A percentile compares a stretch with the other conserved stretches of the same genome.
These are phyloP conservation scores for Hypercompe scribonia DNA, from an alignment of 2,888 invertebrate genomes.

Conservation along the genomic window DNA sequence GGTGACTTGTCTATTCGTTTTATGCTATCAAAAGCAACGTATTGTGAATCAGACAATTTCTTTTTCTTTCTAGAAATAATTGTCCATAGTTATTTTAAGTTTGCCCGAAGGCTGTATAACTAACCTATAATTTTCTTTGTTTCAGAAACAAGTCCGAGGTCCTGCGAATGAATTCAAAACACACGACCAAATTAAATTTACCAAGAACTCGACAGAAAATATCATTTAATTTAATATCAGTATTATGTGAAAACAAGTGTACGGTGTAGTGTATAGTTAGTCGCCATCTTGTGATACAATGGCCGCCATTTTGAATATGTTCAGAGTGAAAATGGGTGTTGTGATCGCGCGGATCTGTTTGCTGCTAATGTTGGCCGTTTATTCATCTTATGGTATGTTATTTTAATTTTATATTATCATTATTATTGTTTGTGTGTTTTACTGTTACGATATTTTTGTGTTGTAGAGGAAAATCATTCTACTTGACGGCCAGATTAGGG, in stretches of 20 bases:
- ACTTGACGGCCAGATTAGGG: too few relatives aligned
- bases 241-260: slow-evolving; percentile 79
- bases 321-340: slow-evolving; percentile 62
- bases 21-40: too few relatives aligned
- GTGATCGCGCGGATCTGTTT: slow-evolving; percentile 64
- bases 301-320: slow-evolving; percentile 73
- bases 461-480: too few relatives aligned
- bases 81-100: neutral
- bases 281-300: slow-evolving; percentile 69
- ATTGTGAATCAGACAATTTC: too few relatives aligned
- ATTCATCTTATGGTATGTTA: slow-evolving; percentile 79
- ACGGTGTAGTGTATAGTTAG: slow-evolving; percentile 64
- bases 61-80: too few relatives aligned
- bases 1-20: too few relatives aligned
- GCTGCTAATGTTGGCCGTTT: slow-evolving; percentile 73
- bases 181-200: slow-evolving; percentile 33
- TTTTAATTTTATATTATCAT: slow-evolving; percentile 5
- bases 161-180: slow-evolving; percentile 73
- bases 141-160: slow-evolving; percentile 58
- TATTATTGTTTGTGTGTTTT: neutral
- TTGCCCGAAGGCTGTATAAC: neutral
- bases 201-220: slow-evolving; percentile 56
- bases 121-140: slow-evolving; percentile 44
- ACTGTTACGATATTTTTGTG: too few relatives aligned
- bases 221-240: slow-evolving; percentile 55